phyloP scores from a whole-genome alignment of 2,797 vertebrate genomes.

The Clarias fuscus region DNA sequence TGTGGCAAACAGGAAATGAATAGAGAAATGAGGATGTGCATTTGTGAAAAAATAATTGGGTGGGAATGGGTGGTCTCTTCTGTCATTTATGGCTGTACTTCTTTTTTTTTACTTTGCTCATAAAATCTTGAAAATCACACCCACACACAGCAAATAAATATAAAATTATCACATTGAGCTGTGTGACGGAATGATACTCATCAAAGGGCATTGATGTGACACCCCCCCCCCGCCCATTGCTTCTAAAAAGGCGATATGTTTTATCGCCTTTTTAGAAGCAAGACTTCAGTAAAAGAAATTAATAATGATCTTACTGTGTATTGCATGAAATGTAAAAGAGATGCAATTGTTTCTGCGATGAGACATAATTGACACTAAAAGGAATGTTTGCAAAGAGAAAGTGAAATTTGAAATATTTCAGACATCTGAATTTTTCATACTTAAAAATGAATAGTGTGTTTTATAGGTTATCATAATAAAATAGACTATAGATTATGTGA shows the following conservation, averaged over 20 bases:
- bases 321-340: constrained; percentile 13
- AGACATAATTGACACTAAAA: not conserved
- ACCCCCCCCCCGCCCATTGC: not conserved
- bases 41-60: not conserved
- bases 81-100: not conserved
- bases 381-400: too few species aligned
- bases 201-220: not conserved
- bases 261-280: constrained; percentile 11
- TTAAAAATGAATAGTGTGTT: too few species aligned
- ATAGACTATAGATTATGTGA: not conserved
- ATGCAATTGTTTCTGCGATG: not conserved
- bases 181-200: not conserved
- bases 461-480: not conserved
- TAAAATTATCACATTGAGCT: not conserved
- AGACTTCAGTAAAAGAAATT: constrained; percentile 9
- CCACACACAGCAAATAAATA: not conserved
- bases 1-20: constrained; percentile 15
- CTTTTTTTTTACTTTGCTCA: not conserved
- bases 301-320: not conserved
- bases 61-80: not conserved
- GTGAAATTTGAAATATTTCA: too few species aligned
- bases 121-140: not conserved
- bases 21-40: not conserved
- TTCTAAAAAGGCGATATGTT: too few species aligned
- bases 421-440: too few species aligned